These are phyloP conservation scores for Melanostoma mellinum DNA, from an alignment of 2,888 invertebrate genomes.

Conservation along the genomic window DNA sequence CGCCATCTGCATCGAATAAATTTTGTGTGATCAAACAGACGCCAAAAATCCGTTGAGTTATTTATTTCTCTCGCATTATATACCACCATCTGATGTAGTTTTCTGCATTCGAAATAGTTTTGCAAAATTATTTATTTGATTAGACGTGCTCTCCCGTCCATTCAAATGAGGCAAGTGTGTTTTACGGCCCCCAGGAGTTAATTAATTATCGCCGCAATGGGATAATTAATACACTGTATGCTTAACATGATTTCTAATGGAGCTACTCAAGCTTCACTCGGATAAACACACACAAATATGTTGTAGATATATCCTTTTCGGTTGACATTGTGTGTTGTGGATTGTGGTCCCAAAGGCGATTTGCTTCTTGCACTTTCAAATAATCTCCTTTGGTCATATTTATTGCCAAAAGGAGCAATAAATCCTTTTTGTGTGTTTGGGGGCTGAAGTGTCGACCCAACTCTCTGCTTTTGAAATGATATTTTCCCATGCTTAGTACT, in stretches of 20 bases:
- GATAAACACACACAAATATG: slow-evolving; percentile 45
- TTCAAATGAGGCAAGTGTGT: slow-evolving; percentile 30
- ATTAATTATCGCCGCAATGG: slow-evolving; percentile 59
- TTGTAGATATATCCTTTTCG: slow-evolving; percentile 17
- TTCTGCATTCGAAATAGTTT: slow-evolving; percentile 37
- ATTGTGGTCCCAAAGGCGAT: slow-evolving; percentile 1
- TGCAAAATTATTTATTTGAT: slow-evolving; percentile 68
- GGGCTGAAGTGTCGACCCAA: slow-evolving; percentile 6
- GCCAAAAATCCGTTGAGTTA: slow-evolving; percentile 48
- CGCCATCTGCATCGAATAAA: slow-evolving; percentile 71
- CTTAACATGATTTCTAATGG: slow-evolving; percentile 51
- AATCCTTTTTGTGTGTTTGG: slow-evolving; percentile 30
- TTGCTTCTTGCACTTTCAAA: not conserved
- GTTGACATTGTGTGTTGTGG: slow-evolving; percentile 36
- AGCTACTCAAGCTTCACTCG: slow-evolving; percentile 11
- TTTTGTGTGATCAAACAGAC: slow-evolving; percentile 64
- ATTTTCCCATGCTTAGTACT: slow-evolving; percentile 28
- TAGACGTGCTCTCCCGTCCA: slow-evolving; percentile 29
- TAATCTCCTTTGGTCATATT: slow-evolving; percentile 39
- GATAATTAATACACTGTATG: slow-evolving; percentile 59
- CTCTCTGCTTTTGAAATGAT: slow-evolving; percentile 10
- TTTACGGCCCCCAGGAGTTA: slow-evolving; percentile 48
- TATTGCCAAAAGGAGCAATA: slow-evolving; percentile 27
- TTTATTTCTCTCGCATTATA: slow-evolving; percentile 27
- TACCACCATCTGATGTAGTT: not conserved